Conservation (phyloP, 2,888 invertebrate species). For the Apodemia hepburni region DNA sequence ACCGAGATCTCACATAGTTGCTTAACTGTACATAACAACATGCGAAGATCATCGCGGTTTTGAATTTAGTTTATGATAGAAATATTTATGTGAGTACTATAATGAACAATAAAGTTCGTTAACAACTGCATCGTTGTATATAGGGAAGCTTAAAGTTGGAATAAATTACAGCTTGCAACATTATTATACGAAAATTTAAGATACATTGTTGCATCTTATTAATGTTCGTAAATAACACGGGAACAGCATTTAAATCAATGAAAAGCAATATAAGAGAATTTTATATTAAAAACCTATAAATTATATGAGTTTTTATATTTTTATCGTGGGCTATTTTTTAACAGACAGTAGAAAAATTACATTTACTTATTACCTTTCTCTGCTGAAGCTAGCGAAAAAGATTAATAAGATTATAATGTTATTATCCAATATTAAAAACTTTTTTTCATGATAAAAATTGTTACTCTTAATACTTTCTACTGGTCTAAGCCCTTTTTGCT, state of each 20-base stretch:
- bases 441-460: too few relatives aligned
- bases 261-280: background rate
- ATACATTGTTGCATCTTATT: conserved; percentile 8
- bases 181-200: conserved; percentile 5
- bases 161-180: conserved; percentile 4
- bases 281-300: background rate
- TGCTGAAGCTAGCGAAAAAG: too few relatives aligned
- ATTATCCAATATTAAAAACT: too few relatives aligned
- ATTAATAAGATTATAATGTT: too few relatives aligned
- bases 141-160: background rate
- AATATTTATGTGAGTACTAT: conserved; percentile 5
- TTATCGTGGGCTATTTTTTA: too few relatives aligned
- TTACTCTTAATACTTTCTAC: too few relatives aligned
- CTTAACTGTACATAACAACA: conserved; percentile 16
- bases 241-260: background rate
- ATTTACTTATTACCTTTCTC: too few relatives aligned
- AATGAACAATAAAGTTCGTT: conserved; percentile 8
- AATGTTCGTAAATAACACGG: conserved; percentile 2
- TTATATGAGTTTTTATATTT: too few relatives aligned
- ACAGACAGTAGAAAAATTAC: too few relatives aligned
- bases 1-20: conserved; percentile 22
- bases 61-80: conserved; percentile 13
- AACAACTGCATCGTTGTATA: conserved; percentile 2
- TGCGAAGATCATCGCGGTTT: conserved; percentile 10
- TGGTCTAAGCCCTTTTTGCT: too few relatives aligned